A percentile compares a stretch with the other conserved stretches of the same genome.
Evolutionary conservation across 2,113 vertebrate species (phyloP).

Genomic region (Ia io): DNA sequence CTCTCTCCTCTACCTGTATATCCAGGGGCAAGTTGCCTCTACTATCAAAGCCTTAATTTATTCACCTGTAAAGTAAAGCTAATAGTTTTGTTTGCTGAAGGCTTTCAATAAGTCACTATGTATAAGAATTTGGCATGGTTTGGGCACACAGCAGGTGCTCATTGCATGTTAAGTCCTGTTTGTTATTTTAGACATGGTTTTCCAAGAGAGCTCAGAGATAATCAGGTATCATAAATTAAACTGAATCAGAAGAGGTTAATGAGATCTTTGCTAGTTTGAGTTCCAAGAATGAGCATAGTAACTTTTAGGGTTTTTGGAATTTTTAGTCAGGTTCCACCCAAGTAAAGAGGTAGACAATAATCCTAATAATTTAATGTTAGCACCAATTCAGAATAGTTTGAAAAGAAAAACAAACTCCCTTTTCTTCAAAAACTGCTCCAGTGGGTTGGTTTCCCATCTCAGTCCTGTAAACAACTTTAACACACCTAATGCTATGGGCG

Average conservation of each 20-base stretch:
- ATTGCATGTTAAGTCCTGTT: conserved; percentile 15
- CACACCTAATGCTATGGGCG: neutral
- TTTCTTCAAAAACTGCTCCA: neutral
- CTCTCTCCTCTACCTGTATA: neutral
- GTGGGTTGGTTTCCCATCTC: neutral
- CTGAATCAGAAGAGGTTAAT: neutral
- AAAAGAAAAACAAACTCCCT: neutral
- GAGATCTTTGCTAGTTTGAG: conserved; percentile 7
- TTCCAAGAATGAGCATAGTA: conserved; percentile 29
- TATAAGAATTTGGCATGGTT: conserved; percentile 20
- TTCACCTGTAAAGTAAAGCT: conserved; percentile 48
- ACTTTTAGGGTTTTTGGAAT: conserved; percentile 18
- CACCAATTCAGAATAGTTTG: neutral
- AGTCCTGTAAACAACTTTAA: neutral
- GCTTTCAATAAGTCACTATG: conserved; percentile 55
- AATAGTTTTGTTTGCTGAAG: conserved; percentile 56
- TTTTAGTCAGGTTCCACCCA: neutral
- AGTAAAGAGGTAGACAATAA: neutral
- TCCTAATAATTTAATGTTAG: neutral
- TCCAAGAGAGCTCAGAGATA: neutral
- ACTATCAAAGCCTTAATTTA: conserved; percentile 51
- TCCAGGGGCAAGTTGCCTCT: conserved; percentile 13
- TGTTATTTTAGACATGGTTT: conserved; percentile 4
- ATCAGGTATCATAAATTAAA: conserved; percentile 13
- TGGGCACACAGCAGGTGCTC: conserved; percentile 19